A percentile compares a stretch with the other conserved stretches of the same genome.
Evolutionary conservation across 2,888 invertebrate species (phyloP).

Genomic region (Eupeodes luniger): DNA sequence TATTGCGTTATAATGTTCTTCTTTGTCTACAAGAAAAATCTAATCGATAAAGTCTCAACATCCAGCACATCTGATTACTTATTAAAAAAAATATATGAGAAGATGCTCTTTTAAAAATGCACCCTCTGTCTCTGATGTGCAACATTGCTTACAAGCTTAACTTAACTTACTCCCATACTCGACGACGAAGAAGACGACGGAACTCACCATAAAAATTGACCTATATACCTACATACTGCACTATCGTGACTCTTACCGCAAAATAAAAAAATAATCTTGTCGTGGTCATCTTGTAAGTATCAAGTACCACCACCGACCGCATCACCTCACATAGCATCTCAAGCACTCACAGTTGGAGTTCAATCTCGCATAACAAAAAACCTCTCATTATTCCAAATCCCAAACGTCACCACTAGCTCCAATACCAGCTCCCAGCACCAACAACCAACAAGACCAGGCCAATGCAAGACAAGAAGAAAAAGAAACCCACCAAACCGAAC

Average conservation of each 20-base stretch:
- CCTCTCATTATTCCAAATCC: conserved; percentile 18
- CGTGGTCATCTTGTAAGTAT: conserved; percentile 73
- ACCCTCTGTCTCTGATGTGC: background rate
- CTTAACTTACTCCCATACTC: background rate
- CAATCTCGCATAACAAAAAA: conserved; percentile 55
- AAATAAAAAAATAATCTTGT: conserved; percentile 67
- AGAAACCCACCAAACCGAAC: conserved; percentile 29
- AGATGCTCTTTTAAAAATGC: conserved; percentile 43
- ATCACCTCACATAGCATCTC: background rate
- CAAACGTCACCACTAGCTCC: background rate
- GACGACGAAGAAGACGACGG: background rate
- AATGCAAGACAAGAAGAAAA: conserved; percentile 27
- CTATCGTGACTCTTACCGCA: conserved; percentile 62
- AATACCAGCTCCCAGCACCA: background rate
- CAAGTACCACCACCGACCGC: conserved; percentile 57
- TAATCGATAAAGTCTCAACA: conserved; percentile 25
- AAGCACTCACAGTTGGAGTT: conserved; percentile 51
- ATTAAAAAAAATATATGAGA: conserved; percentile 41
- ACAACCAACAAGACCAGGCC: conserved; percentile 26
- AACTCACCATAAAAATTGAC: conserved; percentile 53
- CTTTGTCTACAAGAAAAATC: background rate
- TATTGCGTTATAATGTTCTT: background rate
- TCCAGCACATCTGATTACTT: conserved; percentile 15
- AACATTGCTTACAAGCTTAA: conserved; percentile 27
- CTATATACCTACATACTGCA: conserved; percentile 58